phyloP scores from a whole-genome alignment of 1,140 invertebrate species.

The Augochlora pura region DNA sequence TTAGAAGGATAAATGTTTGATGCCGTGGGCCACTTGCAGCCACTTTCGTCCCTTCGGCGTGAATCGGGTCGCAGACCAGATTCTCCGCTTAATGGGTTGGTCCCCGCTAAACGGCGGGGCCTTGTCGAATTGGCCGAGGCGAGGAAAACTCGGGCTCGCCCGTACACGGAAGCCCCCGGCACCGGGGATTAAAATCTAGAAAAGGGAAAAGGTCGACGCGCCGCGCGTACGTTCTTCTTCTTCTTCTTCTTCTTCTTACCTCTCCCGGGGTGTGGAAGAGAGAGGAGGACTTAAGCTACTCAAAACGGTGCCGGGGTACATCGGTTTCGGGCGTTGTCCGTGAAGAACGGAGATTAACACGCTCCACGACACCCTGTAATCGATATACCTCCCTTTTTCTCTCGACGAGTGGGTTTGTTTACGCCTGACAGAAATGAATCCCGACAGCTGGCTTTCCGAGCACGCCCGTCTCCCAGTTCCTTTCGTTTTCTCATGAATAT shows the following conservation, averaged over 20 bases:
- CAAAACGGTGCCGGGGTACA: slow-evolving; percentile 41
- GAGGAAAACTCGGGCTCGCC: neutral
- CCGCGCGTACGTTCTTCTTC: neutral
- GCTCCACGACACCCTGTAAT: slow-evolving; percentile 59
- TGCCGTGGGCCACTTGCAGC: neutral
- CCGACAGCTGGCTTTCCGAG: slow-evolving; percentile 21
- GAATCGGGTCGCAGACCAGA: neutral
- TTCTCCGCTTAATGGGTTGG: neutral
- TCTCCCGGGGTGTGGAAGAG: no score
- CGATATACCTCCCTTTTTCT: slow-evolving; percentile 54
- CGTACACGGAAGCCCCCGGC: neutral
- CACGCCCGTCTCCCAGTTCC: slow-evolving; percentile 31
- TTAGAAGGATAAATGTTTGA: neutral
- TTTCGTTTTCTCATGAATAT: slow-evolving; percentile 40
- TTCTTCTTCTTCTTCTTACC: no score
- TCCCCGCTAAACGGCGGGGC: neutral
- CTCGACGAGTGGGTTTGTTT: slow-evolving; percentile 48
- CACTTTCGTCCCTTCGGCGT: neutral
- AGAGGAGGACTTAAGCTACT: slow-evolving; percentile 42
- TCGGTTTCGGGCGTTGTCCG: slow-evolving; percentile 20
- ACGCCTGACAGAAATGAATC: slow-evolving; percentile 24
- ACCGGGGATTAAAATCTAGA: slow-evolving; percentile 40
- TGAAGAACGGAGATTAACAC: slow-evolving; percentile 57
- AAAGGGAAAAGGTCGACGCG: slow-evolving; percentile 26
- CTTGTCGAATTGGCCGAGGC: slow-evolving; percentile 8